Evolutionary conservation across 1,140 invertebrate genomes (phyloP).

Genomic region (Drosophila persimilis): DNA sequence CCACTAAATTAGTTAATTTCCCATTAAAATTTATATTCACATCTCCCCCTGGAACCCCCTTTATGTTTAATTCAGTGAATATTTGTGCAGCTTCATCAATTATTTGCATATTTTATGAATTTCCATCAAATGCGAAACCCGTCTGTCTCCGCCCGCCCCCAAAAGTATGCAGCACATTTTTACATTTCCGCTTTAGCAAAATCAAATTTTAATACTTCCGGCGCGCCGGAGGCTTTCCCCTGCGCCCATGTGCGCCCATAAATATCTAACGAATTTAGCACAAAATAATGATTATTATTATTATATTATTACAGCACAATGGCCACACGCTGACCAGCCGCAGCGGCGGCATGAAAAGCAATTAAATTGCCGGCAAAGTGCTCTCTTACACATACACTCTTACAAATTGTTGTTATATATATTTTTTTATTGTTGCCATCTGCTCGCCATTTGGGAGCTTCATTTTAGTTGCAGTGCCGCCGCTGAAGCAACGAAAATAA

Average conservation of each 20-base stretch:
- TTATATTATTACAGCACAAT: slow-evolving; percentile 65
- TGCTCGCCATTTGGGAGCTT: slow-evolving; percentile 19
- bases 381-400: slow-evolving; percentile 19
- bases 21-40: too few relatives aligned
- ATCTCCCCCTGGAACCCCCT: background rate
- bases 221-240: too few relatives aligned
- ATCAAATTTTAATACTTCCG: slow-evolving; percentile 48
- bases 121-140: slow-evolving; percentile 16
- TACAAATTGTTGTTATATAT: slow-evolving; percentile 59
- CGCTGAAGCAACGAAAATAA: slow-evolving; percentile 59
- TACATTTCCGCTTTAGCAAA: slow-evolving; percentile 42
- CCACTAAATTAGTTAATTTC: too few relatives aligned
- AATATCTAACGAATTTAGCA: slow-evolving; percentile 70
- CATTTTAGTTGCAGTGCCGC: slow-evolving; percentile 50
- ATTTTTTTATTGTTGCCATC: slow-evolving; percentile 19
- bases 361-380: slow-evolving; percentile 64
- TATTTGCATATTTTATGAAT: slow-evolving; percentile 44
- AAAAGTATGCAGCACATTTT: slow-evolving; percentile 26
- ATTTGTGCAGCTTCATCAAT: slow-evolving; percentile 22
- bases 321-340: slow-evolving; percentile 8
- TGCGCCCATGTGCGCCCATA: slow-evolving; percentile 31
- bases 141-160: background rate
- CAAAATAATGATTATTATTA: slow-evolving; percentile 74
- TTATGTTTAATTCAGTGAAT: slow-evolving; percentile 9
- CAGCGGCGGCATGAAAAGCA: slow-evolving; percentile 66